Conservation (phyloP, 2,888 invertebrate genomes). For the Scelioninae gen. 1 region DNA sequence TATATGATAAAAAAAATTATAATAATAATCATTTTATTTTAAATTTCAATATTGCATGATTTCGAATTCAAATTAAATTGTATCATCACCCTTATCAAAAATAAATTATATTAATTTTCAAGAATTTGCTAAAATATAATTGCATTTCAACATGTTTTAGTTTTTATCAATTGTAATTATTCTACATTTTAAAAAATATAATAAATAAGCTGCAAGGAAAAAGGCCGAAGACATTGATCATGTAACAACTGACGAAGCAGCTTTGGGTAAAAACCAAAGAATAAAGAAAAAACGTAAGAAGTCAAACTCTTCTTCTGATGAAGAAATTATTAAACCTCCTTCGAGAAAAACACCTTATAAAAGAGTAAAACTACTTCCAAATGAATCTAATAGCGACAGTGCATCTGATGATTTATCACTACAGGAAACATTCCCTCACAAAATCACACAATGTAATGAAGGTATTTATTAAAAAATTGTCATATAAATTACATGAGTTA, state of each 20-base stretch:
- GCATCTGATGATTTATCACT: conserved; percentile 1
- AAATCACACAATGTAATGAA: conserved; percentile 7
- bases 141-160: not conserved
- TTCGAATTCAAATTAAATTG: not conserved
- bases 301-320: not conserved
- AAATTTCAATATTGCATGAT: not conserved
- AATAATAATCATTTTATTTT: conserved; percentile 8
- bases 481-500: not conserved
- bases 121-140: not conserved
- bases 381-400: conserved; percentile 14
- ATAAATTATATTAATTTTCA: not conserved
- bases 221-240: conserved; percentile 1
- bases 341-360: not conserved
- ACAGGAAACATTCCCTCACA: conserved; percentile 13
- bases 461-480: conserved; percentile 9
- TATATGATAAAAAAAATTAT: conserved; percentile 4
- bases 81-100: not conserved
- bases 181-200: not conserved
- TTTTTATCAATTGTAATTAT: not conserved
- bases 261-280: not conserved
- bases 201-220: not conserved
- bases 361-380: not conserved
- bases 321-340: not conserved
- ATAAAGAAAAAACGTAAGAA: not conserved
- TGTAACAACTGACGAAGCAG: conserved; percentile 1